A percentile compares a stretch with the other conserved stretches of the same genome.
These are phyloP conservation scores for Mythimna impura DNA, from an alignment of 2,888 invertebrate genomes.

Conservation along the genomic window DNA sequence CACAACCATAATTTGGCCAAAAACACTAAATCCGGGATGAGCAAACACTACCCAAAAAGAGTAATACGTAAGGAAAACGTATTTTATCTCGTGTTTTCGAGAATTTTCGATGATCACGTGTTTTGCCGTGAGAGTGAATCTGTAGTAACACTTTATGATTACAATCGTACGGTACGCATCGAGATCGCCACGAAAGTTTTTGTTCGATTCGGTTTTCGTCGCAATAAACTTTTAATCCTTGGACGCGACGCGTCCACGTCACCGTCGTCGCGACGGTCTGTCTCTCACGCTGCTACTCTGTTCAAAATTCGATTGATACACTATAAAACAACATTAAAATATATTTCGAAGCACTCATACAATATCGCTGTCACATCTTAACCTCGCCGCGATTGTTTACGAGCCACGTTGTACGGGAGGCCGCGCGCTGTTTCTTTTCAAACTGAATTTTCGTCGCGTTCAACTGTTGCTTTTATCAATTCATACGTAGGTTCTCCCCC, in stretches of 20 bases:
- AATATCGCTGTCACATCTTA: slow-evolving; percentile 86
- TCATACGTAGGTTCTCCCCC: slow-evolving; percentile 81
- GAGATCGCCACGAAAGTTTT: slow-evolving; percentile 82
- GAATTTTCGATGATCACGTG: slow-evolving; percentile 87
- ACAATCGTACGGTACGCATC: slow-evolving; percentile 74
- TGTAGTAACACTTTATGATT: slow-evolving; percentile 79
- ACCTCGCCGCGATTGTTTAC: slow-evolving; percentile 77
- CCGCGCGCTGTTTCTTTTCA: slow-evolving; percentile 79
- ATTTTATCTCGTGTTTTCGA: slow-evolving; percentile 78
- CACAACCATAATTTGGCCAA: slow-evolving; percentile 88
- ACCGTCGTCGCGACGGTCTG: slow-evolving; percentile 76
- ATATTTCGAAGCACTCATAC: slow-evolving; percentile 81
- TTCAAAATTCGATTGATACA: slow-evolving; percentile 71
- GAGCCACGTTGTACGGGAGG: slow-evolving; percentile 73
- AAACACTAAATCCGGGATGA: slow-evolving; percentile 79
- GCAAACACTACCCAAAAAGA: slow-evolving; percentile 80
- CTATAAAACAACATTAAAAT: slow-evolving; percentile 74
- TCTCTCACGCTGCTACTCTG: slow-evolving; percentile 68
- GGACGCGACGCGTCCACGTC: slow-evolving; percentile 86
- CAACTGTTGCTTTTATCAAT: slow-evolving; percentile 90
- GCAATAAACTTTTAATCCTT: slow-evolving; percentile 86
- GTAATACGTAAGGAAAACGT: slow-evolving; percentile 72
- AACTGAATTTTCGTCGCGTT: slow-evolving; percentile 87
- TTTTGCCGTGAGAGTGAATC: slow-evolving; percentile 72
- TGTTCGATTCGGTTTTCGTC: slow-evolving; percentile 82